phyloP scores from a whole-genome alignment of 1,140 invertebrate species.

The Penaeus vannamei region DNA sequence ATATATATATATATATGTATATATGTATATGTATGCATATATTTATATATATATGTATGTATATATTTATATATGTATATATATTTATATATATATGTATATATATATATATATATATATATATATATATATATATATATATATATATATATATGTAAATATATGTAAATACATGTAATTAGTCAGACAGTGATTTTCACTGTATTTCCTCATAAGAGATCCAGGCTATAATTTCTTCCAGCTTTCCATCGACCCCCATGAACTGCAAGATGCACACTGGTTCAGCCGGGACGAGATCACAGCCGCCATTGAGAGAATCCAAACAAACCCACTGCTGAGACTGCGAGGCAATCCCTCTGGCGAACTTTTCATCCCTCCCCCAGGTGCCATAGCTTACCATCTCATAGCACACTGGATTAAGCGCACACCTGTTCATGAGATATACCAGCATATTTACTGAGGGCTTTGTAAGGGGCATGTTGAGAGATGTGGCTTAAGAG shows the following conservation, averaged over 20 bases:
- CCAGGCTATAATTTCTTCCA: constrained; percentile 68
- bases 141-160: too few species aligned
- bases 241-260: constrained; percentile 74
- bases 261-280: constrained; percentile 76
- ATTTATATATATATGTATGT: too few species aligned
- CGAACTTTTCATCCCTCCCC: constrained; percentile 54
- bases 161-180: too few species aligned
- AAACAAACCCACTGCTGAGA: constrained; percentile 69
- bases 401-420: constrained; percentile 63
- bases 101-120: too few species aligned
- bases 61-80: too few species aligned
- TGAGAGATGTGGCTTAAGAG: too few species aligned
- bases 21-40: too few species aligned
- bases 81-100: too few species aligned
- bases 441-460: constrained; percentile 57
- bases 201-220: background rate
- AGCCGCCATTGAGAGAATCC: constrained; percentile 70
- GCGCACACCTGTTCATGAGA: constrained; percentile 55
- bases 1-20: too few species aligned
- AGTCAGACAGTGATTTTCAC: too few species aligned
- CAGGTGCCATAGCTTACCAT: constrained; percentile 59
- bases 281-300: constrained; percentile 74
- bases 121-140: too few species aligned
- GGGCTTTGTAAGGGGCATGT: too few species aligned
- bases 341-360: constrained; percentile 53